A percentile compares a stretch with the other conserved stretches of the same genome.
Evolutionary conservation across 2,113 vertebrate genomes (phyloP).

Genomic region (Propithecus coquereli): DNA sequence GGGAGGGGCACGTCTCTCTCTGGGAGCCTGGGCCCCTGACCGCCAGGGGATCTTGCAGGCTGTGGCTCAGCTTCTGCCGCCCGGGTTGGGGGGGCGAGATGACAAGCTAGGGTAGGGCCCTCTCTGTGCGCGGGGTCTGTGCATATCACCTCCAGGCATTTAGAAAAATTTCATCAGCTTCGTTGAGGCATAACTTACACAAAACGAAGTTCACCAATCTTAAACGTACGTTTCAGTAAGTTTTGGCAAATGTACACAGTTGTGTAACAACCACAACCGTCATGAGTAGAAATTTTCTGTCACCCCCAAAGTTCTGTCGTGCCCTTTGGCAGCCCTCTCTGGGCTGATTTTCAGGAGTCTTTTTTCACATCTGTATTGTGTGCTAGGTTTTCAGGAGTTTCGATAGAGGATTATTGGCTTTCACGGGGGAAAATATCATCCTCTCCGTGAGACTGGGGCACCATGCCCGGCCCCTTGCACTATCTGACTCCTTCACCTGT

Average conservation of each 20-base stretch:
- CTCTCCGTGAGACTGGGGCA: no score
- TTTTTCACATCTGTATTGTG: no score
- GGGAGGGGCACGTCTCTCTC: background rate
- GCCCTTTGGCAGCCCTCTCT: background rate
- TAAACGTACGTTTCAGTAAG: background rate
- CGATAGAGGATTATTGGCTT: background rate
- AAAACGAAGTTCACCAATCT: background rate
- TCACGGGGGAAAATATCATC: background rate
- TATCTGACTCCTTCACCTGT: no score
- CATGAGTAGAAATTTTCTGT: background rate
- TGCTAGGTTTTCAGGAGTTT: background rate
- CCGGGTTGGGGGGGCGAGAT: accelerated
- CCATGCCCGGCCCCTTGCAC: background rate
- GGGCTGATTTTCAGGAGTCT: background rate
- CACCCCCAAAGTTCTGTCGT: background rate
- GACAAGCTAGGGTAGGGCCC: background rate
- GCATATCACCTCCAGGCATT: background rate
- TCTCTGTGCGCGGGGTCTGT: background rate
- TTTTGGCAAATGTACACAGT: background rate
- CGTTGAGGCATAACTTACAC: background rate
- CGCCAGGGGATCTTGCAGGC: background rate
- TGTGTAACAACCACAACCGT: no score
- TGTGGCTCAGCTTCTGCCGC: background rate
- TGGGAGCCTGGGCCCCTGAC: background rate
- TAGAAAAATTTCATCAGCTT: background rate